phyloP scores from a whole-genome alignment of 2,113 vertebrate genomes.

The Menura novaehollandiae region DNA sequence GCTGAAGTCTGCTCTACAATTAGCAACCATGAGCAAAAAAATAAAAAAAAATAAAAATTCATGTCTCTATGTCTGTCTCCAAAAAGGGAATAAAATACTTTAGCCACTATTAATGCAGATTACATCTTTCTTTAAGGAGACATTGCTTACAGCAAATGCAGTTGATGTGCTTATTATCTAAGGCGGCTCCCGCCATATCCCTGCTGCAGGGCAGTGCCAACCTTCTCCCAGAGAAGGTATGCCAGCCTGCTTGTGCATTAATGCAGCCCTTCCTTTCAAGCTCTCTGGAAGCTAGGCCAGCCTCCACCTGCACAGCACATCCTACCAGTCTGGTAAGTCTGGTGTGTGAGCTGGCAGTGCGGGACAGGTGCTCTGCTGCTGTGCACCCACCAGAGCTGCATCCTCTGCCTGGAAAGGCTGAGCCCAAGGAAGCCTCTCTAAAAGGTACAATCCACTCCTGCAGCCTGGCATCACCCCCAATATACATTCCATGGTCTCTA shows the following conservation, averaged over 20 bases:
- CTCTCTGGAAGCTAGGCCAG: background rate
- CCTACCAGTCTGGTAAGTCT: background rate
- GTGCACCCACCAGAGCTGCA: background rate
- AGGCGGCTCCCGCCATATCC: background rate
- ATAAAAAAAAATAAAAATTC: background rate
- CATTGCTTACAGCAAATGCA: background rate
- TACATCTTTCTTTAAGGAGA: background rate
- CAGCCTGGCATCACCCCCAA: background rate
- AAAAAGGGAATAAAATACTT: background rate
- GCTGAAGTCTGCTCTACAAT: background rate
- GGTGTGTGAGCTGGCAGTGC: background rate
- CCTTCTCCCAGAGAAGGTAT: background rate
- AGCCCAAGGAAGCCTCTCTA: background rate
- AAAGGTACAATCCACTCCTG: background rate
- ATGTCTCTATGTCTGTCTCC: background rate
- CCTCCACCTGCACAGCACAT: background rate
- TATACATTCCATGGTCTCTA: background rate
- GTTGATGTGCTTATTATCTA: fast-evolving
- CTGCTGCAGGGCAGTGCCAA: background rate
- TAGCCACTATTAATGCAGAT: background rate
- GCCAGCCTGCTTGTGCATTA: fast-evolving
- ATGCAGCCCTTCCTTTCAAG: background rate
- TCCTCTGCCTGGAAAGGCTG: background rate
- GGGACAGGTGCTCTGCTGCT: background rate
- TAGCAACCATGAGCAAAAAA: background rate